Percentiles rank a stretch among this genome's conserved stretches.
Evolutionary conservation across 2,797 vertebrate genomes (phyloP).

Genomic region (Periparus ater): DNA sequence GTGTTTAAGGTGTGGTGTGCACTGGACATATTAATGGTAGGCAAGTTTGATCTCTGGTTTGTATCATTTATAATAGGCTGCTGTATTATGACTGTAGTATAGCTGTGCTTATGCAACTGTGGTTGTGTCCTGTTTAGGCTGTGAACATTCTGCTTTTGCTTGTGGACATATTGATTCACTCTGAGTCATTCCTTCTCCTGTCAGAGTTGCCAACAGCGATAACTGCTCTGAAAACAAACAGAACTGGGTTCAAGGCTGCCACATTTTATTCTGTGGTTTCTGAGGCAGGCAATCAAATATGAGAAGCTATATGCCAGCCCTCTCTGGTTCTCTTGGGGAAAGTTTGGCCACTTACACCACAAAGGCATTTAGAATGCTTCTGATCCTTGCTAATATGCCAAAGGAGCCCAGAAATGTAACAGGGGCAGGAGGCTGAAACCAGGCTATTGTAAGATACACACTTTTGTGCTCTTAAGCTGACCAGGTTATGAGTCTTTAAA

Average conservation of each 20-base stretch:
- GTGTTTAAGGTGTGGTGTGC: not conserved
- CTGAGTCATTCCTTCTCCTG: constrained; percentile 51
- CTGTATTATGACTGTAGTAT: not conserved
- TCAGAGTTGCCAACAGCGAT: not conserved
- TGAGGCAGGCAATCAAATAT: not conserved
- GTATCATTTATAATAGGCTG: not conserved
- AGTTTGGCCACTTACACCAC: not conserved
- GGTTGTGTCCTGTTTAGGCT: not conserved
- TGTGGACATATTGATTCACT: constrained; percentile 37
- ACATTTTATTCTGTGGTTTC: not conserved
- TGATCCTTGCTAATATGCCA: not conserved
- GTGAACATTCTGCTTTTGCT: constrained; percentile 34
- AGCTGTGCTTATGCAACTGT: not conserved
- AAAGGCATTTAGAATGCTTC: not conserved
- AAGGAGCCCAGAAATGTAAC: not conserved
- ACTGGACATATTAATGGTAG: not conserved
- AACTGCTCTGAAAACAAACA: constrained; percentile 49
- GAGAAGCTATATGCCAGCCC: not conserved
- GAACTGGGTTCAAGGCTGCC: not conserved
- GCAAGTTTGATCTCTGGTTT: not conserved
- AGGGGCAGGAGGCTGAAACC: not conserved
- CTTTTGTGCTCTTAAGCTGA: not conserved
- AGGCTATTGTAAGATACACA: not conserved
- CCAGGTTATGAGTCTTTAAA: not conserved
- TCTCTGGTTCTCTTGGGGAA: not conserved